Percentiles rank a stretch among this genome's conserved stretches.
phyloP scores from a whole-genome alignment of 2,113 vertebrate genomes.

The Dasyurus viverrinus region DNA sequence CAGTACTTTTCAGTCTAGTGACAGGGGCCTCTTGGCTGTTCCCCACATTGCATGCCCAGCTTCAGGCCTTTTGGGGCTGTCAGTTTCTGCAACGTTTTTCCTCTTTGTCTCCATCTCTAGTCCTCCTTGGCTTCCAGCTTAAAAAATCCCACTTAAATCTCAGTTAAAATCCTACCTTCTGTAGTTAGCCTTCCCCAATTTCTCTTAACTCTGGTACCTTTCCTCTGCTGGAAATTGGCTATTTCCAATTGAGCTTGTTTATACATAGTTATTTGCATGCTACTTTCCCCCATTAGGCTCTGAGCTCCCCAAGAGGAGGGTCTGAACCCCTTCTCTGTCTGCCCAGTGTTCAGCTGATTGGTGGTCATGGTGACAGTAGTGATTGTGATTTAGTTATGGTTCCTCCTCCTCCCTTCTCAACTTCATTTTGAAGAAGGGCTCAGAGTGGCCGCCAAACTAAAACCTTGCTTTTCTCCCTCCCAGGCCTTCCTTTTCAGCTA shows the following conservation, averaged over 20 bases:
- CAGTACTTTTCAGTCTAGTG: background rate
- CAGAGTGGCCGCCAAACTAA: background rate
- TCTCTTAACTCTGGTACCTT: background rate
- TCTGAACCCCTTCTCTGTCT: conserved; percentile 15
- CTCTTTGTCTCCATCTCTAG: background rate
- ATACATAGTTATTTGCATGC: background rate
- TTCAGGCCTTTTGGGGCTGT: background rate
- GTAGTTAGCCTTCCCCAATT: background rate
- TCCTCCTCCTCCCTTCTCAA: background rate
- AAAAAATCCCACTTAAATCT: background rate
- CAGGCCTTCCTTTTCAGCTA: background rate
- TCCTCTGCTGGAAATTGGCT: background rate
- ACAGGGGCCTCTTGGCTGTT: background rate
- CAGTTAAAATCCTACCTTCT: background rate
- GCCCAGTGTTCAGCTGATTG: background rate
- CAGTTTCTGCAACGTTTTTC: background rate
- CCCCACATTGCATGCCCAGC: background rate
- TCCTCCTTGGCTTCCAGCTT: background rate
- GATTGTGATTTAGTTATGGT: too few species aligned
- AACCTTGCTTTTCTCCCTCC: background rate
- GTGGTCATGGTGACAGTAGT: too few species aligned
- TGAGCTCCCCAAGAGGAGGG: background rate
- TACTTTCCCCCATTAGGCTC: background rate
- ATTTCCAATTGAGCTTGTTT: background rate
- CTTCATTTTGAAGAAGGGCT: background rate